These are phyloP conservation scores for Muscidifurax raptorellus DNA, from an alignment of 1,140 invertebrate species.

Conservation along the genomic window DNA sequence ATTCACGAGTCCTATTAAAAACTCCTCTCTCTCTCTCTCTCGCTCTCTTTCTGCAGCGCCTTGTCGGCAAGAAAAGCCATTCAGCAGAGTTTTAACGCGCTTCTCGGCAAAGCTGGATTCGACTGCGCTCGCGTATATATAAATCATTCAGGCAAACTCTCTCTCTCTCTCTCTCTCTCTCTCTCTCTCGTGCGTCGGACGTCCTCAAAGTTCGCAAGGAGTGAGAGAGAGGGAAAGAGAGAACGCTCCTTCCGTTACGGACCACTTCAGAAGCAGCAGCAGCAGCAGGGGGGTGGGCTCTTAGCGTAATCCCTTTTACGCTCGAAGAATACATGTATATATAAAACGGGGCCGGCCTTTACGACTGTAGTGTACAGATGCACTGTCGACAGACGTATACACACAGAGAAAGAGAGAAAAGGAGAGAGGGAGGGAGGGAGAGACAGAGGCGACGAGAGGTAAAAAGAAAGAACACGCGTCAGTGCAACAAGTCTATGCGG, in stretches of 20 bases:
- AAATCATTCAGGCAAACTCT: not conserved
- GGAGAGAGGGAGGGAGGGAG: no score
- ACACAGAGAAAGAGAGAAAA: no score
- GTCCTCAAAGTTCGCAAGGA: constrained; percentile 5
- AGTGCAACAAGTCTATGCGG: not conserved
- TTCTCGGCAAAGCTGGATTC: not conserved
- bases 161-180: not conserved
- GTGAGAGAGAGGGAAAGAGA: not conserved
- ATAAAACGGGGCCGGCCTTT: not conserved
- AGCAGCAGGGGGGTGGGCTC: not conserved
- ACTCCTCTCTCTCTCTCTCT: not conserved
- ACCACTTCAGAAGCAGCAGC: constrained; percentile 10
- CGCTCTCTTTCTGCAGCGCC: no score
- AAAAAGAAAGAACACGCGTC: not conserved
- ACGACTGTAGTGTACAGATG: not conserved
- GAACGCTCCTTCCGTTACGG: not conserved
- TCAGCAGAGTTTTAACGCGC: constrained; percentile 3
- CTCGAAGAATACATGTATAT: not conserved
- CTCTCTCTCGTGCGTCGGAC: constrained; percentile 9
- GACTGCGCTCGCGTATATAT: not conserved
- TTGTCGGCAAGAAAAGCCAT: constrained; percentile 13
- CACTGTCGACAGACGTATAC: not conserved
- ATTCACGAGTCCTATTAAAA: constrained; percentile 1
- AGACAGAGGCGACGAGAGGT: not conserved
- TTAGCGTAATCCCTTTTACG: constrained; percentile 34